These are phyloP conservation scores for Drosophila acutilabella DNA, from an alignment of 2,888 invertebrate species.

Conservation along the genomic window DNA sequence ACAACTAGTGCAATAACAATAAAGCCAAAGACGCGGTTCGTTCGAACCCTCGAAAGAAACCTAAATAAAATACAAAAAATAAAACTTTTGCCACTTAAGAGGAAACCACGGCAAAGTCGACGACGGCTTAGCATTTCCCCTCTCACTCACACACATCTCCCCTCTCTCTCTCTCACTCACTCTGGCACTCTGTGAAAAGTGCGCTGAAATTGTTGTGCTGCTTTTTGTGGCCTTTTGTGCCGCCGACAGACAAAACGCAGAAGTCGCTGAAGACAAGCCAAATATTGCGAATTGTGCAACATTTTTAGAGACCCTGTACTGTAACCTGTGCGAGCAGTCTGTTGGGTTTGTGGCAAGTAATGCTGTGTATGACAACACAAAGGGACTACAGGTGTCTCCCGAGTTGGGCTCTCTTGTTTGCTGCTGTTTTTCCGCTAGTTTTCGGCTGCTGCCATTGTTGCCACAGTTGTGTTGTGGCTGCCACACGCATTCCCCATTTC, in stretches of 20 bases:
- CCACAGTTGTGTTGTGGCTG: constrained; percentile 17
- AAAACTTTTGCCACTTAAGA: constrained; percentile 70
- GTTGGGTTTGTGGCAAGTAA: no score
- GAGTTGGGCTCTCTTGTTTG: no score
- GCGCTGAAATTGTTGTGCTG: constrained; percentile 69
- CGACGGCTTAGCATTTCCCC: constrained; percentile 54
- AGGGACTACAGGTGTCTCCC: no score
- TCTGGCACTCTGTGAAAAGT: constrained; percentile 53
- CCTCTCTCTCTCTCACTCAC: background rate
- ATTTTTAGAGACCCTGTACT: constrained; percentile 22
- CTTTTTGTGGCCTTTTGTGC: constrained; percentile 60
- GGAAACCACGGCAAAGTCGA: constrained; percentile 42
- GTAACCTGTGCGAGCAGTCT: no score
- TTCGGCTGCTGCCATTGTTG: background rate
- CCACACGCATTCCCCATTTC: constrained; percentile 40
- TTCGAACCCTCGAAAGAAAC: constrained; percentile 25
- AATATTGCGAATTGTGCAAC: constrained; percentile 53
- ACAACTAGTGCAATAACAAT: constrained; percentile 11
- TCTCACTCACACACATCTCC: background rate
- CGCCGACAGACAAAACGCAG: constrained; percentile 50
- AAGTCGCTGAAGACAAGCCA: constrained; percentile 16
- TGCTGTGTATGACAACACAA: no score
- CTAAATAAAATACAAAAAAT: constrained; percentile 22
- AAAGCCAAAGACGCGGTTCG: constrained; percentile 27
- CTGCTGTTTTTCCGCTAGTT: background rate